Evolutionary conservation across 2,888 invertebrate species (phyloP).

Genomic region (Nemoura dubitans): DNA sequence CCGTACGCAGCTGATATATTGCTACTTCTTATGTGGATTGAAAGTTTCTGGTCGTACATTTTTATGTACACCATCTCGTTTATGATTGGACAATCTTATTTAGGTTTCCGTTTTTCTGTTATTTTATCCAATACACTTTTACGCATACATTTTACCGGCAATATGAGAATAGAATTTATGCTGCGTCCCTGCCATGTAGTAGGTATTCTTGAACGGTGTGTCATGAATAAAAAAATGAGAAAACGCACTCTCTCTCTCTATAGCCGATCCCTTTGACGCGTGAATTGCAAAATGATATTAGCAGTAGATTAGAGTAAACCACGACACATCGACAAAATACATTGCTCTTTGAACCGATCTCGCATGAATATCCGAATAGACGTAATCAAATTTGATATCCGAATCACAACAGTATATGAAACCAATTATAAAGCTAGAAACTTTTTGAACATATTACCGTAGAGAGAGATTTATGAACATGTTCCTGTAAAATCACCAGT

Average conservation of each 20-base stretch:
- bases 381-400: not conserved
- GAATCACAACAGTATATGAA: not conserved
- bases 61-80: constrained; percentile 17
- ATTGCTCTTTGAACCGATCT: too few species aligned
- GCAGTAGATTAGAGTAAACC: too few species aligned
- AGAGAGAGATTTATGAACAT: not conserved
- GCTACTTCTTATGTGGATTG: constrained; percentile 17
- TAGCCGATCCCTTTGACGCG: too few species aligned
- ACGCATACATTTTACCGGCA: constrained; percentile 8
- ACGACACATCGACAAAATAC: too few species aligned
- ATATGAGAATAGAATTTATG: constrained; percentile 36
- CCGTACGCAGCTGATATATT: not conserved
- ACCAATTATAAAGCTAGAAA: not conserved
- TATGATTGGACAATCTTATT: constrained; percentile 34
- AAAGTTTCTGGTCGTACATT: constrained; percentile 29
- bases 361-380: too few species aligned
- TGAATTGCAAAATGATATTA: too few species aligned
- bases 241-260: not conserved
- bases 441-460: not conserved
- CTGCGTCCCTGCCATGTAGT: not conserved
- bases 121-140: constrained; percentile 35
- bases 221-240: constrained; percentile 25
- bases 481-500: not conserved
- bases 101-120: not conserved
- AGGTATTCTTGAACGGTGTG: not conserved